Percentiles rank a stretch among this genome's conserved stretches.
Conservation (phyloP, 2,888 invertebrate species). For the Lepeophtheirus nordmannii region DNA sequence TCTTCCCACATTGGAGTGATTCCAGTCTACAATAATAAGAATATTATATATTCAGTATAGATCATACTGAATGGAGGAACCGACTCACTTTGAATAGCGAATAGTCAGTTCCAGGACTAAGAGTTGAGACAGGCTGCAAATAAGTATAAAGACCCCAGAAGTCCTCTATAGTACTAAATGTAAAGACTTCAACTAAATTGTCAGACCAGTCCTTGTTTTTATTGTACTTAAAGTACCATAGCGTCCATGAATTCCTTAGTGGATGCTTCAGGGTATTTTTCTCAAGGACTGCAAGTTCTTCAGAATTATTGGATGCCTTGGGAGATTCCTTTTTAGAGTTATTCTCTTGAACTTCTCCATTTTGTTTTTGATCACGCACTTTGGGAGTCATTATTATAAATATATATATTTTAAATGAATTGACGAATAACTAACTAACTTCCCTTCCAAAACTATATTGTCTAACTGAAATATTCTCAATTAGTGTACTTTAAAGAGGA, state of each 20-base stretch:
- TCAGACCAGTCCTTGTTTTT: slow-evolving; percentile 81
- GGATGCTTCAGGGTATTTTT: slow-evolving; percentile 46
- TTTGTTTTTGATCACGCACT: not conserved
- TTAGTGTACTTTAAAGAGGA: too few relatives aligned
- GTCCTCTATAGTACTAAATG: slow-evolving; percentile 87
- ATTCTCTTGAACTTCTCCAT: not conserved
- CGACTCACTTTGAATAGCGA: slow-evolving; percentile 49
- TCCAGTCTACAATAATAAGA: slow-evolving; percentile 39
- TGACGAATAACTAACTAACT: too few relatives aligned
- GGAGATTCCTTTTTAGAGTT: not conserved
- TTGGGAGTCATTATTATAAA: not conserved
- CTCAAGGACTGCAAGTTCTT: not conserved
- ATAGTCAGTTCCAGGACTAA: slow-evolving; percentile 70
- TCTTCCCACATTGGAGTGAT: slow-evolving; percentile 95
- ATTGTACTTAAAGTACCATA: slow-evolving; percentile 95
- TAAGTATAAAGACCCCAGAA: slow-evolving; percentile 94
- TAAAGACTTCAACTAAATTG: slow-evolving; percentile 48
- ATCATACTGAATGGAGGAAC: not conserved
- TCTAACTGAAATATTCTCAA: too few relatives aligned
- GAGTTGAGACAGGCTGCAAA: slow-evolving; percentile 67
- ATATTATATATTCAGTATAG: not conserved
- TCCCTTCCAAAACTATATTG: too few relatives aligned
- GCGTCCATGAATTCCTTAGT: slow-evolving; percentile 83
- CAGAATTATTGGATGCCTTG: not conserved
- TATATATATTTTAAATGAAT: too few relatives aligned